Conservation (phyloP, 1,140 invertebrate species). For the Prorops nasuta region DNA sequence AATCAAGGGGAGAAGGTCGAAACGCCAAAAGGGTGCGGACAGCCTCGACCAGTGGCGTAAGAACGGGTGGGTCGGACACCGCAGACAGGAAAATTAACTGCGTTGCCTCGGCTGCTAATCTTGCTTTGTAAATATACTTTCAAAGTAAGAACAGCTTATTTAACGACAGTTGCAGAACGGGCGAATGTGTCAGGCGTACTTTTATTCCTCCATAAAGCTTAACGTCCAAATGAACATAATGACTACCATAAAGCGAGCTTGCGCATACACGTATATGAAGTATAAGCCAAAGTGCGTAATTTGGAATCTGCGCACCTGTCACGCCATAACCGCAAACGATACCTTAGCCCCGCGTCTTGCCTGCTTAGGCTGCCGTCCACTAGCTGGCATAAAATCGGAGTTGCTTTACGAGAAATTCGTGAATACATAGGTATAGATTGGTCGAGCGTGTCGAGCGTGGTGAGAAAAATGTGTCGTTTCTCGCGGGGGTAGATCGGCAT, state of each 20-base stretch:
- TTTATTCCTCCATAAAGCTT: constrained; percentile 7
- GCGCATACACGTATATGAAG: constrained; percentile 5
- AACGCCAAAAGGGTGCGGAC: constrained; percentile 41
- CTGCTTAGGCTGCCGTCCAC: too few species aligned
- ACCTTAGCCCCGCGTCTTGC: too few species aligned
- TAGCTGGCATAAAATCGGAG: too few species aligned
- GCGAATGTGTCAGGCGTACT: neutral
- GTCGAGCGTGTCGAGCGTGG: too few species aligned
- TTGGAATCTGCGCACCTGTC: constrained; percentile 9
- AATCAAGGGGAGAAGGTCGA: constrained; percentile 40
- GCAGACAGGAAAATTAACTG: too few species aligned
- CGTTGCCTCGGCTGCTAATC: too few species aligned
- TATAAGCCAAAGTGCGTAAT: constrained; percentile 12
- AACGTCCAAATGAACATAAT: constrained; percentile 5
- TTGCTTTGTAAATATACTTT: too few species aligned
- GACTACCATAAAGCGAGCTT: neutral
- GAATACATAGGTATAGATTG: too few species aligned
- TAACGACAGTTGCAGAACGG: neutral
- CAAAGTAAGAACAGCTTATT: too few species aligned
- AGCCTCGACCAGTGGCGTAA: constrained; percentile 38
- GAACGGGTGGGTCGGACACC: constrained; percentile 26
- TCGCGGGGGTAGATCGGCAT: constrained; percentile 4
- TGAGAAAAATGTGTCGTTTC: too few species aligned
- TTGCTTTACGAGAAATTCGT: too few species aligned
- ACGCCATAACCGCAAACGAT: neutral